A percentile compares a stretch with the other conserved stretches of the same genome.
These are phyloP conservation scores for Alectura lathami DNA, from an alignment of 2,113 vertebrate species.

Conservation along the genomic window DNA sequence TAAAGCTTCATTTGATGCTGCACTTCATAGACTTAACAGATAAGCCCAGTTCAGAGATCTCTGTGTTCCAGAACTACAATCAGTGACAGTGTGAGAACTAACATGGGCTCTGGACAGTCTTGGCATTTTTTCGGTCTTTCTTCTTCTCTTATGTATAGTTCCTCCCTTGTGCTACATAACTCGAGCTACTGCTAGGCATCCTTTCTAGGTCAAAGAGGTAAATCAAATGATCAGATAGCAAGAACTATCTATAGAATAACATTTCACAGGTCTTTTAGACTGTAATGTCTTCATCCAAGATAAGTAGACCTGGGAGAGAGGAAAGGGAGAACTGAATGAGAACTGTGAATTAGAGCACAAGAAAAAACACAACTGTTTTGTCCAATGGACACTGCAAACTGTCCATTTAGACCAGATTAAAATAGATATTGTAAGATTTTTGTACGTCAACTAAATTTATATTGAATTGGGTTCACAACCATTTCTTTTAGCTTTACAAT, in stretches of 20 bases:
- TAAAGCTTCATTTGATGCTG: not conserved
- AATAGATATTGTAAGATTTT: conserved; percentile 75
- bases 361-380: conserved; percentile 44
- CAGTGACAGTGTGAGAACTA: not conserved
- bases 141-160: not conserved
- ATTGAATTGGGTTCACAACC: not conserved
- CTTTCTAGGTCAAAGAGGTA: not conserved
- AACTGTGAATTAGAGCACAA: conserved; percentile 1
- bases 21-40: not conserved
- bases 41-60: not conserved
- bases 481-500: conserved; percentile 42
- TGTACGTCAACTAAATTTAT: conserved; percentile 51
- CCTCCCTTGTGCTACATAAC: not conserved
- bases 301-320: not conserved
- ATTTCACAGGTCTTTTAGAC: not conserved
- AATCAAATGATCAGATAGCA: not conserved
- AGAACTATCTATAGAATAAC: not conserved
- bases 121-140: not conserved
- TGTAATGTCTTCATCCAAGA: not conserved
- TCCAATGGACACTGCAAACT: conserved; percentile 47
- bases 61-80: not conserved
- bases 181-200: not conserved
- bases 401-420: conserved; percentile 73
- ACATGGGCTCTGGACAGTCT: not conserved
- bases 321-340: not conserved